Evolutionary conservation across 2,797 vertebrate genomes (phyloP).

Genomic region (Vipera latastei): DNA sequence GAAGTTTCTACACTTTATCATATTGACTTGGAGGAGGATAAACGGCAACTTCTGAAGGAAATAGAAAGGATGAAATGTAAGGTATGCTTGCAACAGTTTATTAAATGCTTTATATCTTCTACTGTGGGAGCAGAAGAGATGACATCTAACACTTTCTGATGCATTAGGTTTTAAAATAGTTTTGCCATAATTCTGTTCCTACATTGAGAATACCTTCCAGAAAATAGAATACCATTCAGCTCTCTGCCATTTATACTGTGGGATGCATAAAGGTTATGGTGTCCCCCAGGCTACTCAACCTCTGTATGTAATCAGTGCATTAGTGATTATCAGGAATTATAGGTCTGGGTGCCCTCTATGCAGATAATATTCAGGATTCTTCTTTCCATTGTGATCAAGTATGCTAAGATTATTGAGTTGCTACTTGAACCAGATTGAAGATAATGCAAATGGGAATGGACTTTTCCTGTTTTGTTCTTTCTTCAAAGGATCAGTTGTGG

Average conservation of each 20-base stretch:
- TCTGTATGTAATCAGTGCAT: not conserved
- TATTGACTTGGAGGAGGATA: conserved; percentile 86
- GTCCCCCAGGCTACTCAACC: not conserved
- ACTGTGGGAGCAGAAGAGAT: not conserved
- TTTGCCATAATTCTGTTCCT: not conserved
- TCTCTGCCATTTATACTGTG: not conserved
- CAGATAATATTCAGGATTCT: not conserved
- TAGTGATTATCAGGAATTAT: not conserved
- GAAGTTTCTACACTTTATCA: conserved; percentile 86
- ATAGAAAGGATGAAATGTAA: conserved; percentile 79
- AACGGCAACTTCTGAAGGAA: conserved; percentile 79
- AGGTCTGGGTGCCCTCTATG: not conserved
- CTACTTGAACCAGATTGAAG: not conserved
- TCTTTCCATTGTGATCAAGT: not conserved
- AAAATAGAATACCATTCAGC: not conserved
- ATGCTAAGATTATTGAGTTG: not conserved
- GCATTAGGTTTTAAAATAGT: not conserved
- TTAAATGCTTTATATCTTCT: not conserved
- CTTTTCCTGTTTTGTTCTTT: not conserved
- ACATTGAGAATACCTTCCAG: not conserved
- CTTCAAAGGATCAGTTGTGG: not conserved
- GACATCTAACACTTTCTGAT: not conserved
- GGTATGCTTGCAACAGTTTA: conserved; percentile 65
- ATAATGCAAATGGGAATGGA: not conserved
- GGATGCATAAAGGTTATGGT: not conserved